Conservation (phyloP, 1,140 invertebrate genomes). For the Euura saliciscinereae region DNA sequence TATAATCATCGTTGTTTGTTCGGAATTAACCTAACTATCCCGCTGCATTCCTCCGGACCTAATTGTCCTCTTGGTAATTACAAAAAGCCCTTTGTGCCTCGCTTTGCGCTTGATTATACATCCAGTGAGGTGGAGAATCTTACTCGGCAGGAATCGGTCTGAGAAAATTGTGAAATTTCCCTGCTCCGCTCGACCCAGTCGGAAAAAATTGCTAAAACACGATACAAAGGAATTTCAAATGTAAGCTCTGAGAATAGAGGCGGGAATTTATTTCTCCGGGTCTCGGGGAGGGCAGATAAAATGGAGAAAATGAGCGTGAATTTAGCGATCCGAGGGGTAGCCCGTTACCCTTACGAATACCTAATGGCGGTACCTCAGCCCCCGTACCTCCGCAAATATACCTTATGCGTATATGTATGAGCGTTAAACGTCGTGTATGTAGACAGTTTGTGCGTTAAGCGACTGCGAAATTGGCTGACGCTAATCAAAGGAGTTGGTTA, state of each 20-base stretch:
- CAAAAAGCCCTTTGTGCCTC: too few relatives aligned
- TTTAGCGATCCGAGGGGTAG: not conserved
- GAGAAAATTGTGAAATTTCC: too few relatives aligned
- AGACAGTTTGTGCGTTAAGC: not conserved
- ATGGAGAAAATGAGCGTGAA: not conserved
- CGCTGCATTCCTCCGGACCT: too few relatives aligned
- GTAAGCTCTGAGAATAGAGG: not conserved
- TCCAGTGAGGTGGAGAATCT: too few relatives aligned
- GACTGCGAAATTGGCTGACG: not conserved
- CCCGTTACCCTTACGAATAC: not conserved
- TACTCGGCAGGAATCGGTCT: too few relatives aligned
- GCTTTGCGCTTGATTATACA: too few relatives aligned
- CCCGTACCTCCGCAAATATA: not conserved
- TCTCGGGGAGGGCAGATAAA: not conserved
- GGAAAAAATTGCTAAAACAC: too few relatives aligned
- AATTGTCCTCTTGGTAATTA: too few relatives aligned
- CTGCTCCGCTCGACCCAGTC: too few relatives aligned
- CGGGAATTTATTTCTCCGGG: not conserved
- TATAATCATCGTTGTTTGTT: too few relatives aligned
- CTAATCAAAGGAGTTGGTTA: constrained; percentile 1
- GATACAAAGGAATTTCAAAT: not conserved
- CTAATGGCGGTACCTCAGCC: not conserved
- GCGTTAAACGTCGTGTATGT: not conserved
- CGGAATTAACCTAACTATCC: too few relatives aligned
- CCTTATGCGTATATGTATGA: not conserved